Conservation (phyloP, 64 coral and sea anemone species). For the Cladopsammia gracilis region DNA sequence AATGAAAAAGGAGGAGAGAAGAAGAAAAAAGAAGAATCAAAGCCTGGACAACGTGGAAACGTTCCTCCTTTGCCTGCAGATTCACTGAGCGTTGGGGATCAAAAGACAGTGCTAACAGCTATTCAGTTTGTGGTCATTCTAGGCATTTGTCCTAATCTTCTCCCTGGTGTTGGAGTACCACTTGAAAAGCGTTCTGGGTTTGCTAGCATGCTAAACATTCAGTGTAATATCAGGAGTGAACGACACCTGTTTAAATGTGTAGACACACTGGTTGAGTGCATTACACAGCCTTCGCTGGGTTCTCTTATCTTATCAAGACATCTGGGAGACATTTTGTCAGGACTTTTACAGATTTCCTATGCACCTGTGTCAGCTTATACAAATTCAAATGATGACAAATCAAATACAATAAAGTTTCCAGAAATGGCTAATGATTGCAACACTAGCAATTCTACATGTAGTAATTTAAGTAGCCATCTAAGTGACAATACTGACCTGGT, state of each 20-base stretch:
- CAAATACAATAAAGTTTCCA: neutral
- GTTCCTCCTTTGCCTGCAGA: constrained; percentile 40
- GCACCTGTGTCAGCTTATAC: constrained; percentile 49
- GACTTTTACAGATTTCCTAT: constrained; percentile 86
- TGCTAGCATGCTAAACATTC: constrained; percentile 41
- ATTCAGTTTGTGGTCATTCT: constrained; percentile 84
- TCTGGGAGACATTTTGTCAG: constrained; percentile 80
- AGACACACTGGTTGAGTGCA: constrained; percentile 57
- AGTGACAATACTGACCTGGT: neutral
- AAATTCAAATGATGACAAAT: neutral
- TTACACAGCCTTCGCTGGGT: constrained; percentile 66
- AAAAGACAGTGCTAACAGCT: constrained; percentile 70
- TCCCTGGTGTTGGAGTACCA: constrained; percentile 78
- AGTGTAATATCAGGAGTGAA: constrained; percentile 44
- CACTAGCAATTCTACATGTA: neutral
- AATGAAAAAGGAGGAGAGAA: neutral
- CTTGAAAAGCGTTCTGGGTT: constrained; percentile 84
- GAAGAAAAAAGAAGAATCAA: neutral
- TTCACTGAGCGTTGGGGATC: constrained; percentile 76
- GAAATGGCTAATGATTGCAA: neutral
- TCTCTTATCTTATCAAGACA: constrained; percentile 83
- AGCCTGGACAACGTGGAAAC: neutral
- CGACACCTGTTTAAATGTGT: constrained; percentile 73
- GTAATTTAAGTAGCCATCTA: neutral
- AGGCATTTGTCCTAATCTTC: constrained; percentile 90